These are phyloP conservation scores for Drosophila paranaensis DNA, from an alignment of 2,888 invertebrate genomes.

Conservation along the genomic window DNA sequence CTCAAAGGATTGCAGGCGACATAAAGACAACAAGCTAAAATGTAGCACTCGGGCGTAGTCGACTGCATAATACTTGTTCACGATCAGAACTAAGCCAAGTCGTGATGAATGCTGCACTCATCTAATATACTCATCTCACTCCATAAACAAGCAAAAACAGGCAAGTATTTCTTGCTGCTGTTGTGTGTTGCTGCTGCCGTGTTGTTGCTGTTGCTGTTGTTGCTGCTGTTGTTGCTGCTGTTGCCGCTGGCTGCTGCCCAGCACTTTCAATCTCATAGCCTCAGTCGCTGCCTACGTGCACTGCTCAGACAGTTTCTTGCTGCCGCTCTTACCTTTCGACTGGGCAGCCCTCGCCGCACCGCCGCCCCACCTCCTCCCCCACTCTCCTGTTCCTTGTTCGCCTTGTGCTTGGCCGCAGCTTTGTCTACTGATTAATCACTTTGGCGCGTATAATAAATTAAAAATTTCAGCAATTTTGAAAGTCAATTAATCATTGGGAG, in stretches of 20 bases:
- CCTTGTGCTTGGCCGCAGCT: constrained; percentile 34
- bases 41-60: neutral
- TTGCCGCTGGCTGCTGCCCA: constrained; percentile 40
- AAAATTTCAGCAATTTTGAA: constrained; percentile 85
- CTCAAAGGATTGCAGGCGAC: constrained; percentile 60
- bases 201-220: constrained; percentile 26
- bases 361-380: neutral
- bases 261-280: constrained; percentile 70
- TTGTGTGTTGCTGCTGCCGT: constrained; percentile 11
- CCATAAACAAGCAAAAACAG: constrained; percentile 1
- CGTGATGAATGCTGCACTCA: neutral
- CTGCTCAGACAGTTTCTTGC: constrained; percentile 15
- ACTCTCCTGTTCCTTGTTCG: neutral
- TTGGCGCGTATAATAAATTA: constrained; percentile 84
- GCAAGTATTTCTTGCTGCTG: constrained; percentile 26
- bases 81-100: neutral
- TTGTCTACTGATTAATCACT: constrained; percentile 83
- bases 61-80: neutral
- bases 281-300: constrained; percentile 47
- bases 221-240: constrained; percentile 36
- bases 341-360: constrained; percentile 27
- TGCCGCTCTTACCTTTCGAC: constrained; percentile 48
- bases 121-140: neutral
- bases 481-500: constrained; percentile 84
- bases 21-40: neutral